Evolutionary conservation across 1,140 invertebrate genomes (phyloP).

Genomic region (Cryptotermes secundus): DNA sequence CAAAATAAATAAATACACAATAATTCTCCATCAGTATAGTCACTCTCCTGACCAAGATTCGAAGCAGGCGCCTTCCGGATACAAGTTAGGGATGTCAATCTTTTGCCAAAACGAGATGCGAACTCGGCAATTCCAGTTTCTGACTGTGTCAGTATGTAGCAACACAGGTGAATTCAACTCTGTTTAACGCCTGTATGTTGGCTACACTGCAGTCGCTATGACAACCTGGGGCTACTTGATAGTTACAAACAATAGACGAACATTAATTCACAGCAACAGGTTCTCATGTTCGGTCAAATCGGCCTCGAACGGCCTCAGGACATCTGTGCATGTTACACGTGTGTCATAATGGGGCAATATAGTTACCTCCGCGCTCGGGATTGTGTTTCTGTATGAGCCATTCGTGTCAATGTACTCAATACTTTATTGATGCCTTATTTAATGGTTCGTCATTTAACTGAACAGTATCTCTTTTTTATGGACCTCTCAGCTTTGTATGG

Average conservation of each 20-base stretch:
- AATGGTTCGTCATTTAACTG: not conserved
- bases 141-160: not conserved
- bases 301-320: not conserved
- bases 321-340: not conserved
- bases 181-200: not conserved
- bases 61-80: too few species aligned
- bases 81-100: too few species aligned
- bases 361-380: not conserved
- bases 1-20: too few species aligned
- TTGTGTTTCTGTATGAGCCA: not conserved
- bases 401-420: not conserved
- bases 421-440: not conserved
- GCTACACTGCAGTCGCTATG: not conserved
- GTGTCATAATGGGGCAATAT: not conserved
- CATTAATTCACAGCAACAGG: not conserved
- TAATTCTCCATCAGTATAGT: too few species aligned
- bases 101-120: too few species aligned
- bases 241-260: conserved; percentile 11
- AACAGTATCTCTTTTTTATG: too few species aligned
- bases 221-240: not conserved
- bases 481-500: too few species aligned
- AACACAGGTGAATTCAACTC: not conserved
- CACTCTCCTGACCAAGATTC: too few species aligned
- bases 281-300: not conserved
- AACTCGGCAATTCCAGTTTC: too few species aligned